A percentile compares a stretch with the other conserved stretches of the same genome.
These are phyloP conservation scores for Caenorhabditis virilis DNA, from an alignment of 2,888 invertebrate species.

Conservation along the genomic window DNA sequence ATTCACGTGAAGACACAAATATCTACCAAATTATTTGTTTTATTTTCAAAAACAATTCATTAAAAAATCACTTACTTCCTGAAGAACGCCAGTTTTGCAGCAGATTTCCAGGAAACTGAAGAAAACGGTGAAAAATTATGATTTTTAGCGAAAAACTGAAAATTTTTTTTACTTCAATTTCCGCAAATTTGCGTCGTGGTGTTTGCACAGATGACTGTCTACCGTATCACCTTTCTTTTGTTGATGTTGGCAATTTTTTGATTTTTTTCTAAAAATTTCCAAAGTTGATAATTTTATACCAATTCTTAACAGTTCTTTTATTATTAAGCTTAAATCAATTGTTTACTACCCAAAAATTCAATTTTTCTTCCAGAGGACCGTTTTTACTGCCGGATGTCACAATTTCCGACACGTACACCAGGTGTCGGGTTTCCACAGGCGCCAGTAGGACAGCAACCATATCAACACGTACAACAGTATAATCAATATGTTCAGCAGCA, in stretches of 20 bases:
- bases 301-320: too few relatives aligned
- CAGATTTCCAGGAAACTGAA: conserved; percentile 9
- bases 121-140: conserved; percentile 3
- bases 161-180: conserved; percentile 5
- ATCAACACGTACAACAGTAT: conserved; percentile 39
- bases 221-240: conserved; percentile 3
- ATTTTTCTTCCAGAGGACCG: too few relatives aligned
- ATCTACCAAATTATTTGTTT: too few relatives aligned
- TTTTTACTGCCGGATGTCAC: conserved; percentile 39
- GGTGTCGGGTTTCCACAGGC: conserved; percentile 51
- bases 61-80: too few relatives aligned
- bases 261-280: too few relatives aligned
- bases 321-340: too few relatives aligned
- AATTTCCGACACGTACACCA: conserved; percentile 25
- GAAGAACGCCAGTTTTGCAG: too few relatives aligned
- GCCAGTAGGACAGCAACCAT: conserved; percentile 30
- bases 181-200: conserved; percentile 8
- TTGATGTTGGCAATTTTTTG: too few relatives aligned
- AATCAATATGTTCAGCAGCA: conserved; percentile 26
- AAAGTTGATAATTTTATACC: too few relatives aligned
- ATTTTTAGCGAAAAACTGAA: conserved; percentile 2
- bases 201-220: background rate
- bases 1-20: too few relatives aligned
- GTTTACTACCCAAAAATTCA: too few relatives aligned
- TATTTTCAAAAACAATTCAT: too few relatives aligned